Percentiles rank a stretch among this genome's conserved stretches.
Conservation (phyloP, 2,888 invertebrate species). For the Oscheius sp. region DNA sequence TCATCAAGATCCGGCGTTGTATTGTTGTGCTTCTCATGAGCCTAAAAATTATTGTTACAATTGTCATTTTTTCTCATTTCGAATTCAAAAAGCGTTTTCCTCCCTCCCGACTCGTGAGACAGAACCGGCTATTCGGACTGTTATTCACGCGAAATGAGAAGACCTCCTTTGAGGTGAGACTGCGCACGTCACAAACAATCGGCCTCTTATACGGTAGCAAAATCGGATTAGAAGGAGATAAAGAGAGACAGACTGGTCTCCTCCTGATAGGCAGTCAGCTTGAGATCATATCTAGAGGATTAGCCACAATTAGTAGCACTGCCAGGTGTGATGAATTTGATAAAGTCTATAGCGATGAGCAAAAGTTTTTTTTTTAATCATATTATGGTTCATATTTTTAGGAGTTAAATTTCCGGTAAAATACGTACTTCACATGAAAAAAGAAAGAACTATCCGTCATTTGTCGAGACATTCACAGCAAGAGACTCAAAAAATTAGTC, state of each 20-base stretch:
- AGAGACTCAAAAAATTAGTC: no score
- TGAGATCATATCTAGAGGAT: no score
- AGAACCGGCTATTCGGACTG: not conserved
- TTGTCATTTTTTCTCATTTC: not conserved
- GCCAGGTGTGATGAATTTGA: not conserved
- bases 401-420: no score
- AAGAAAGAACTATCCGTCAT: no score
- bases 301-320: not conserved
- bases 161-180: constrained; percentile 14
- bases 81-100: not conserved
- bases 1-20: constrained; percentile 50
- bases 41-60: constrained; percentile 31
- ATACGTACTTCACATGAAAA: no score
- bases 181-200: no score
- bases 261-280: not conserved
- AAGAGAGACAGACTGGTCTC: not conserved
- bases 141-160: not conserved
- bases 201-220: not conserved
- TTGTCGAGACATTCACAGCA: no score
- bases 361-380: no score
- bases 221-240: not conserved
- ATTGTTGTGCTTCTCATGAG: constrained; percentile 40
- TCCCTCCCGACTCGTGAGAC: not conserved
- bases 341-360: no score
- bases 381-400: no score